Conservation (phyloP, 2,113 vertebrate genomes). For the Microcebus lehilahytsara region DNA sequence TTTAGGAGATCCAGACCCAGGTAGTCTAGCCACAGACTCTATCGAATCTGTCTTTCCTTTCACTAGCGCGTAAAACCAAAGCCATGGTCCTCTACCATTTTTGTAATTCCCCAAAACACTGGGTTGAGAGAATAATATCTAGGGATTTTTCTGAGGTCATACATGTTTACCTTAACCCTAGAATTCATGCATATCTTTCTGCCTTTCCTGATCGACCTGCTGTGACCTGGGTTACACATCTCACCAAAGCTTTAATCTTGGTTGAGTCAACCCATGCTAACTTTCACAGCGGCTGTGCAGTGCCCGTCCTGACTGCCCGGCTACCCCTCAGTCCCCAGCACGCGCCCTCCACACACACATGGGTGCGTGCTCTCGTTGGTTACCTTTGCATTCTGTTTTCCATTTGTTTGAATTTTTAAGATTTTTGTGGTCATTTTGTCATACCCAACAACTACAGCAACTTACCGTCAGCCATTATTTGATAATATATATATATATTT, state of each 20-base stretch:
- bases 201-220: neutral
- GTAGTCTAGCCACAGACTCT: neutral
- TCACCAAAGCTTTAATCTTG: neutral
- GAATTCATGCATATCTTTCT: fast-evolving
- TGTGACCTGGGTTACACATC: neutral
- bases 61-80: fast-evolving
- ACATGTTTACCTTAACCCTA: no score
- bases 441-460: neutral
- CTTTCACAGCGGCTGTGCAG: fast-evolving
- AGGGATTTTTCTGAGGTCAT: neutral
- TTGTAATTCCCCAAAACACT: fast-evolving
- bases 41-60: neutral
- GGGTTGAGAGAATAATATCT: neutral
- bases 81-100: fast-evolving
- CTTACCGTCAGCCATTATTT: neutral
- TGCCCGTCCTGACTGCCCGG: fast-evolving
- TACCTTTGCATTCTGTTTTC: neutral
- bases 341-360: fast-evolving
- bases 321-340: fast-evolving
- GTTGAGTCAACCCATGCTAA: fast-evolving
- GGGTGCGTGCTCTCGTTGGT: fast-evolving
- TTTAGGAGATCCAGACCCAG: neutral
- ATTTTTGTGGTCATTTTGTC: neutral
- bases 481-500: neutral
- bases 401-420: neutral